Evolutionary conservation across 2,797 vertebrate genomes (phyloP).

Genomic region (Pristis pectinata): DNA sequence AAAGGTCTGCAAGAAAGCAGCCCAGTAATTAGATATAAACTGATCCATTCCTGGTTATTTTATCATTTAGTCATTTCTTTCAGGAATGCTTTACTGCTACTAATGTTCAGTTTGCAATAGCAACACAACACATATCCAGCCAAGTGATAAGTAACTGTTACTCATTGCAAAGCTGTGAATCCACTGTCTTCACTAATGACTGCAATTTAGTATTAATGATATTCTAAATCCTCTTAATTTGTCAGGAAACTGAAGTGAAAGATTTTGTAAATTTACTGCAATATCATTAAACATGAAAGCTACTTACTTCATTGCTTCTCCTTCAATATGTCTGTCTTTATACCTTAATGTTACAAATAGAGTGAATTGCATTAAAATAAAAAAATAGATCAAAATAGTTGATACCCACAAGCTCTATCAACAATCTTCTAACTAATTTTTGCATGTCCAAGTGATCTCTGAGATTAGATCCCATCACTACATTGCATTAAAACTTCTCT

Average conservation of each 20-base stretch:
- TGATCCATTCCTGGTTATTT: not conserved
- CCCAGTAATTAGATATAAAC: not conserved
- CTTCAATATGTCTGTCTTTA: not conserved
- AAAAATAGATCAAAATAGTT: not conserved
- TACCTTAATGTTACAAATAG: not conserved
- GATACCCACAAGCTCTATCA: not conserved
- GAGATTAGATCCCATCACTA: not conserved
- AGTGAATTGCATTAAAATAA: not conserved
- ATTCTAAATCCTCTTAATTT: not conserved
- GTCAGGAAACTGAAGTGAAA: not conserved
- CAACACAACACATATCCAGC: not conserved
- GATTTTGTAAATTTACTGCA: not conserved
- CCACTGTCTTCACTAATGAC: not conserved
- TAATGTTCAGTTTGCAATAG: not conserved
- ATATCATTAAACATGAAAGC: not conserved
- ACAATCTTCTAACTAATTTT: not conserved
- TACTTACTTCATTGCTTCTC: not conserved
- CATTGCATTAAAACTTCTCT: not conserved
- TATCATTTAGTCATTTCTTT: not conserved
- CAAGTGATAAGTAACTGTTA: constrained; percentile 15
- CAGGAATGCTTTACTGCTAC: not conserved
- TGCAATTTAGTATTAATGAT: constrained; percentile 9
- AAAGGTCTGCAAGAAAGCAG: not conserved
- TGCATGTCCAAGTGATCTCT: not conserved
- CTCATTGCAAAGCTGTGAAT: constrained; percentile 4